Evolutionary conservation across 2,797 vertebrate species (phyloP).

Genomic region (Pseudochromis fuscus): DNA sequence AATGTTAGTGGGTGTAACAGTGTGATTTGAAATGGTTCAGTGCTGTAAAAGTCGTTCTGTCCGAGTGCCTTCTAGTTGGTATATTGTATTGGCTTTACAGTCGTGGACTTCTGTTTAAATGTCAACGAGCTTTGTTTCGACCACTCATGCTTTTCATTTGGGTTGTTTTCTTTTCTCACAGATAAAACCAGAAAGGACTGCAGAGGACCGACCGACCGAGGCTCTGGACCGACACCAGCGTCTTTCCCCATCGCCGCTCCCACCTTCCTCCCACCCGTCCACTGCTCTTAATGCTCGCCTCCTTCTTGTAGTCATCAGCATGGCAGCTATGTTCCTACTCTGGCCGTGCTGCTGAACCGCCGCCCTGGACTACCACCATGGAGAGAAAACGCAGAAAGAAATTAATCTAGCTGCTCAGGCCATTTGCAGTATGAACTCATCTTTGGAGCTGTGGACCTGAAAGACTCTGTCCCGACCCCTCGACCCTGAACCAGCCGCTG

Average conservation of each 20-base stretch:
- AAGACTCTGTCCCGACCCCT: conserved; percentile 52
- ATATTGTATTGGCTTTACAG: background rate
- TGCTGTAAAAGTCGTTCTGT: background rate
- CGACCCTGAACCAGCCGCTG: conserved; percentile 37
- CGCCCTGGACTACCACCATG: conserved; percentile 88
- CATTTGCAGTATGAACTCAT: conserved; percentile 76
- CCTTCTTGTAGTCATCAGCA: conserved; percentile 69
- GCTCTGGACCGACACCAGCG: background rate
- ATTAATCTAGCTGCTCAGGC: conserved; percentile 87
- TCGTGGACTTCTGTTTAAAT: background rate
- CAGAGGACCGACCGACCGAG: too few species aligned
- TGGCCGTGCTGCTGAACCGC: conserved; percentile 86
- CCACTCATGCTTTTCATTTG: too few species aligned
- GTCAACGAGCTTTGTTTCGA: background rate
- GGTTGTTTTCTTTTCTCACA: conserved; percentile 8
- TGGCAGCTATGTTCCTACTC: conserved; percentile 84
- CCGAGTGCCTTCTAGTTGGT: background rate
- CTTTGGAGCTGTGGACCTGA: conserved; percentile 86
- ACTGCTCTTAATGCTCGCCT: conserved; percentile 17
- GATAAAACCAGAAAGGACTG: conserved; percentile 17
- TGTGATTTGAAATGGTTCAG: background rate
- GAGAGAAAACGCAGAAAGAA: conserved; percentile 99
- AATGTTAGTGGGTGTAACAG: background rate
- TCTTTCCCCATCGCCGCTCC: conserved; percentile 3
- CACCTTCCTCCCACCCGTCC: background rate